Base-by-base conservation (phyloP, 2,797 vertebrate species). In the Coilia nasus region DNA sequence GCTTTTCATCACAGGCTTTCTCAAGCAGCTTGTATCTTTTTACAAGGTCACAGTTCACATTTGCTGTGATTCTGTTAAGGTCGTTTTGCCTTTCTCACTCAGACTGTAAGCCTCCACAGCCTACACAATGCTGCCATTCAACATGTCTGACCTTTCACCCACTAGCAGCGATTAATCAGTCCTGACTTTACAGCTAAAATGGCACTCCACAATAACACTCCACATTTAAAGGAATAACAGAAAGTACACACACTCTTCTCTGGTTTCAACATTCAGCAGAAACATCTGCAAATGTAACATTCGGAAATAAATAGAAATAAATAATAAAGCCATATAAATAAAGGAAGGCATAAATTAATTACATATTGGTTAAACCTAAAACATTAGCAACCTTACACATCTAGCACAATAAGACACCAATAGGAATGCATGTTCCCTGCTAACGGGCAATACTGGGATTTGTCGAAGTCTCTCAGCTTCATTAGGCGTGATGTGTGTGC, bases 241-340 rank as follows among this genome's bases (percentile, higher is more conserved):
- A 21, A 47, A 14, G 10, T 50, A 47, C 17, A 81, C 21, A 15
- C 25, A 57, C n/a, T 35, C n/a, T 21, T 28, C 50, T 50, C 46
- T 59, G 41, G 57, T 41, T 71, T 75, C 50, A 78, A 83, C n/a
- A 83, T 47, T 25, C 46, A 19, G 35, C 71, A 78, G 31, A 19
- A 17, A 78, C 5, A 41, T 47, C 81, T 82, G 54, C 56, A 56
- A 41, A 35, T 9, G 5, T 23, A 82, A 44, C 60, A 67, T 64
- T 47, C 82, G 47, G 6, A 83, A 62, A 67, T 44, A 83, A 23
- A 47, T 64, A 25, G 46, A 82, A 71, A 67, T 84, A 67, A 81
- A 47, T 35, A 78, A 78, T 21, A 31, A 23, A 47, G 57, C 25
- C 21, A 60, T 28, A 75, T 83, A 50, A 14, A 64, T 64, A 59